Evolutionary conservation across 2,797 vertebrate genomes (phyloP), one percentile per base, ranked within the genome.

Genomic region (Channallabes apus): DNA sequence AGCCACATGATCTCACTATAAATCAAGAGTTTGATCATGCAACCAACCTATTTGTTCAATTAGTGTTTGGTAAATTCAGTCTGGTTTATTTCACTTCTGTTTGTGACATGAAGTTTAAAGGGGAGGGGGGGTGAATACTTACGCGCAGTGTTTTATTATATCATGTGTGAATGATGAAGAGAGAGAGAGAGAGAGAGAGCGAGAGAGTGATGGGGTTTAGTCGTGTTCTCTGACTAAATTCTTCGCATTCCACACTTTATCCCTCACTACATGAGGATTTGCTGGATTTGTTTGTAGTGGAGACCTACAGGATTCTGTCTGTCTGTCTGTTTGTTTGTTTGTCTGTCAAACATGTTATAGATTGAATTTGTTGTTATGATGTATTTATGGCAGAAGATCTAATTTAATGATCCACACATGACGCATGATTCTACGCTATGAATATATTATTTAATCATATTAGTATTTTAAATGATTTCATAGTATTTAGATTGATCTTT

Each of bases 211-310:
- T 18, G 4, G 9, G 38, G 73, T 18, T 27, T 51, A 38, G n/a
- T 68, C 17, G 4, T 1, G 1, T 79, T 79, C 79, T 86, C 85
- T 51, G 38, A 32, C 65, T 78, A 65, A 32, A 86, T 86, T 83
- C 85, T 72, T 79, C 18, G 11, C 85, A 86, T 86, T 86, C 85
- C 85, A 82, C 80, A 69, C 64, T 51, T 68, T 61, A 82, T 82
- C 80, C 71, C 64, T 58, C 58, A 35, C 32, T 4, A 4, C 32
- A 77, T 68, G 69, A 62, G 51, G 46, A 32, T 58, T 76, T 24
- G 24, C 27, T 73, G 41, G 24, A 51, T 59, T 76, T 82, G 51
- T 82, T 82, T 56, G 27, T 38, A 67, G 29, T 56, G 78, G 77
- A 77, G 41, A 59, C 59, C 41, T 22, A 20, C 18, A 2, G 46